These are phyloP conservation scores for Brachypteracias leptosomus DNA, from an alignment of 2,113 vertebrate genomes.

Conservation along the genomic window DNA sequence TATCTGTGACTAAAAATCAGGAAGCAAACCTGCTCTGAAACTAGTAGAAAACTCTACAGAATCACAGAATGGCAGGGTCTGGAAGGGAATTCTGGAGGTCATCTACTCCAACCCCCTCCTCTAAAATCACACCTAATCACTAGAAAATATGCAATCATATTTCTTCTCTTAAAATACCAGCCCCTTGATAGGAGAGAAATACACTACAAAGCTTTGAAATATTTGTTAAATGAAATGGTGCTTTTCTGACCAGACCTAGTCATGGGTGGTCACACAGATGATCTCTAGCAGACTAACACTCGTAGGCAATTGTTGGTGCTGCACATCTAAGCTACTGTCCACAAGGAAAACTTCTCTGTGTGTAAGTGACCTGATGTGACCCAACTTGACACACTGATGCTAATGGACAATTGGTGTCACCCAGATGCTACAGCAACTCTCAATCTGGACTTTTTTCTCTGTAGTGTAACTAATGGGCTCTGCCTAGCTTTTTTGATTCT, in stretches of 20 bases:
- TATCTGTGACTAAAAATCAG: neutral
- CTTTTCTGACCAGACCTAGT: neutral
- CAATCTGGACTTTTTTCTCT: neutral
- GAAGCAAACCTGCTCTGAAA: neutral
- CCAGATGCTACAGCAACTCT: neutral
- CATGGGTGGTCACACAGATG: neutral
- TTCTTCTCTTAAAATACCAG: neutral
- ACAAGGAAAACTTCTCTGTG: neutral
- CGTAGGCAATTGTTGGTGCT: neutral
- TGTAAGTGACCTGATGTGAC: neutral
- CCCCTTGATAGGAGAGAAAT: neutral
- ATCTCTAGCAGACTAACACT: neutral
- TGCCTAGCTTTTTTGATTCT: neutral
- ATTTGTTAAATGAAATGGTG: neutral
- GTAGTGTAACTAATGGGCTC: neutral
- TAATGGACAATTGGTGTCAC: neutral
- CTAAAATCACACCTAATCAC: neutral
- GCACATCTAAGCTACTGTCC: neutral
- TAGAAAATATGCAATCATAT: neutral
- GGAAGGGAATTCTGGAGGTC: neutral
- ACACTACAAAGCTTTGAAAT: neutral
- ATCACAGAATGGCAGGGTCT: neutral
- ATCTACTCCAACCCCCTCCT: neutral
- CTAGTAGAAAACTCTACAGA: neutral
- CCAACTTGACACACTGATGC: too few species aligned